These are phyloP conservation scores for Sesamia nonagrioides DNA, from an alignment of 1,140 invertebrate species.

Conservation along the genomic window DNA sequence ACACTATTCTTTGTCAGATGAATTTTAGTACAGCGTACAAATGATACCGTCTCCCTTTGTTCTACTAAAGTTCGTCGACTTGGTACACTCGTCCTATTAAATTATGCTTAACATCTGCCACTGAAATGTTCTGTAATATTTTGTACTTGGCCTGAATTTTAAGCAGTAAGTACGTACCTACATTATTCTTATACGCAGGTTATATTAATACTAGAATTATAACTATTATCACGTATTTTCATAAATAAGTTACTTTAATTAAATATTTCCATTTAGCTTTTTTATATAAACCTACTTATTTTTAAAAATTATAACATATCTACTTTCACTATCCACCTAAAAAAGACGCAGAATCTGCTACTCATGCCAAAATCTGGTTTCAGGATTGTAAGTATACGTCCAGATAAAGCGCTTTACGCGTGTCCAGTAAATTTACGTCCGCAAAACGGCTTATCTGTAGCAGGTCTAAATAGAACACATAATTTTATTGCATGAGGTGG, in stretches of 20 bases:
- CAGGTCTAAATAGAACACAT: no score
- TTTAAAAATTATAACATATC: no score
- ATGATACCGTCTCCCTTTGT: constrained; percentile 38
- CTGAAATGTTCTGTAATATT: constrained; percentile 45
- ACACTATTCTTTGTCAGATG: constrained; percentile 39
- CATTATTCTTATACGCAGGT: constrained; percentile 31
- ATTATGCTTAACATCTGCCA: constrained; percentile 44
- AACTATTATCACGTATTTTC: constrained; percentile 2
- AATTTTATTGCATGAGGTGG: no score
- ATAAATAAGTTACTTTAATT: not conserved
- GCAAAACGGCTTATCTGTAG: no score
- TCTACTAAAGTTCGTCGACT: constrained; percentile 39
- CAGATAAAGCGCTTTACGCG: no score
- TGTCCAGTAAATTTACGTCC: no score
- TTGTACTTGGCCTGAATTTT: constrained; percentile 39
- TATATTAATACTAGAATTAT: constrained; percentile 1
- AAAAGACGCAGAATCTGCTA: not conserved
- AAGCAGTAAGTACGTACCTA: no score
- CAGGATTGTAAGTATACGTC: no score
- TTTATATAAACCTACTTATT: no score
- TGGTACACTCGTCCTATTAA: constrained; percentile 37
- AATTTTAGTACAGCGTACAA: constrained; percentile 36
- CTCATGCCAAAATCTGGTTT: not conserved
- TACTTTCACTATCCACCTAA: no score
- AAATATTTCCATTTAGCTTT: no score